Percentiles rank a stretch among this genome's conserved stretches.
phyloP scores from a whole-genome alignment of 2,113 vertebrate genomes.

The Suricata suricatta region DNA sequence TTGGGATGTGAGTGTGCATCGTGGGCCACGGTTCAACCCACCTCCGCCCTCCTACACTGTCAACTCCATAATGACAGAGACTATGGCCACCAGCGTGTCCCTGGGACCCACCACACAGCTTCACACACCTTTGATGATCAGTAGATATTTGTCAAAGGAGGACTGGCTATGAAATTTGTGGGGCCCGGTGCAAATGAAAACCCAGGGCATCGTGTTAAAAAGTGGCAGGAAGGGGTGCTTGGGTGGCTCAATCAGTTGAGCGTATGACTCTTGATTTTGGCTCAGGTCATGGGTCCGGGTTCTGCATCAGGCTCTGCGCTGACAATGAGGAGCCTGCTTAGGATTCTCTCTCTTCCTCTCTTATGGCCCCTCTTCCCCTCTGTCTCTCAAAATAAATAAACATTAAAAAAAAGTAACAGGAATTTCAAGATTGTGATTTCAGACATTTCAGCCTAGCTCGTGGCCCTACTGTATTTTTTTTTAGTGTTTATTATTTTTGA shows the following conservation, averaged over 20 bases:
- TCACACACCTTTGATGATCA: background rate
- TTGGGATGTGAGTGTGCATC: background rate
- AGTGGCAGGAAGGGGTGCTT: background rate
- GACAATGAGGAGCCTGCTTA: no score
- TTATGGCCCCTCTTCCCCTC: no score
- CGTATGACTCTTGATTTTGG: no score
- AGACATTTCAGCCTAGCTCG: background rate
- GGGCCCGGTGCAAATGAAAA: background rate
- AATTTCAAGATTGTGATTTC: background rate
- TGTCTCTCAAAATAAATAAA: no score
- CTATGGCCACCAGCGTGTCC: background rate
- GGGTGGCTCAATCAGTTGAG: no score
- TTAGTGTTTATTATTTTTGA: no score
- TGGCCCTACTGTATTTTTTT: background rate
- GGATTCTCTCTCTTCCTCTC: no score
- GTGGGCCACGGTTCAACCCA: background rate
- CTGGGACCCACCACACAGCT: background rate
- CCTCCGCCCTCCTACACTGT: background rate
- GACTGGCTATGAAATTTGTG: background rate
- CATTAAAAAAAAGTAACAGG: background rate
- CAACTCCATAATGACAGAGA: background rate
- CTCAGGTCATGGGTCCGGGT: no score
- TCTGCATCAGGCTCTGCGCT: no score
- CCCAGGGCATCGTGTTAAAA: background rate
- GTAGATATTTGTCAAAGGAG: background rate